Evolutionary conservation across 2,888 invertebrate species (phyloP).

Genomic region (Cantharis rufa): DNA sequence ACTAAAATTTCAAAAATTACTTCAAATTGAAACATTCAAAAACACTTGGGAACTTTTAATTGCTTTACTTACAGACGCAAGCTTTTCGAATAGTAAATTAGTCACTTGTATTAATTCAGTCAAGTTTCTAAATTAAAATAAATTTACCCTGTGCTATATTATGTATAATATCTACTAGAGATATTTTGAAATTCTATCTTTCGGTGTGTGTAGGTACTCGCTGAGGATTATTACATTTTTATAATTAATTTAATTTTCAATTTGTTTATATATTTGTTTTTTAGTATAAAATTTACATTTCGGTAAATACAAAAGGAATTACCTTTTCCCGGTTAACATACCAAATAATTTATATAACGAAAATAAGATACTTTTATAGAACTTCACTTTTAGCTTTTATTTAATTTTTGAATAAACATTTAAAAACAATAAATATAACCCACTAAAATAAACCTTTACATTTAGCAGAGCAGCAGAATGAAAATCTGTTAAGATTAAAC

Average conservation of each 20-base stretch:
- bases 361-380: neutral
- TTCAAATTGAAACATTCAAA: conserved; percentile 2
- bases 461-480: neutral
- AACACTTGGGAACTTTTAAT: neutral
- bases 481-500: neutral
- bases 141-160: neutral
- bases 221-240: neutral
- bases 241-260: neutral
- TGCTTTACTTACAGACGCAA: neutral
- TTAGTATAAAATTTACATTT: neutral
- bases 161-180: neutral
- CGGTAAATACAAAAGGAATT: neutral
- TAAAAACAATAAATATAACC: neutral
- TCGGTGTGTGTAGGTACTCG: neutral
- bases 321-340: neutral
- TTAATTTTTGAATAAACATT: neutral
- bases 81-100: conserved; percentile 1
- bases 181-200: neutral
- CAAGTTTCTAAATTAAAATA: neutral
- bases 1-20: neutral
- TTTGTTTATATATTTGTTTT: neutral
- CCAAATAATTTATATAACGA: neutral
- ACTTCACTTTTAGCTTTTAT: neutral
- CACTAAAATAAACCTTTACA: neutral
- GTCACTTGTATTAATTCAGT: neutral